These are phyloP conservation scores for Melanerpes aurifrons DNA, from an alignment of 2,113 vertebrate species.

Conservation along the genomic window DNA sequence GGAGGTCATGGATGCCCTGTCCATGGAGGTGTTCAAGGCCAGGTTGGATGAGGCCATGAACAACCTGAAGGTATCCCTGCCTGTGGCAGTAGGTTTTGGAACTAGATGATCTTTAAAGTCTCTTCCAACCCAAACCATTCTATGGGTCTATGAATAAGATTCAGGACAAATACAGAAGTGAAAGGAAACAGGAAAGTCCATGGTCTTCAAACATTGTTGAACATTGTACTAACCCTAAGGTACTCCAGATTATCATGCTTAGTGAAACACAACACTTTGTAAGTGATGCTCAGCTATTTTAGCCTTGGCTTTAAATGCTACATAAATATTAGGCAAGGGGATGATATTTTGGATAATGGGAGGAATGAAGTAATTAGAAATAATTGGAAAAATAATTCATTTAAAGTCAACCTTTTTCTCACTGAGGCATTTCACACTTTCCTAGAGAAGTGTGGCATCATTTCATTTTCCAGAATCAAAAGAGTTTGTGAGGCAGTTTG, in stretches of 20 bases:
- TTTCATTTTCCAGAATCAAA: background rate
- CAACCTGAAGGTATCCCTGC: too few species aligned
- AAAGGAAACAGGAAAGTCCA: accelerated
- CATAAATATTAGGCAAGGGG: background rate
- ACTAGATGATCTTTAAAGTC: too few species aligned
- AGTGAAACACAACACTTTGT: background rate
- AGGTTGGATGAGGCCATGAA: too few species aligned
- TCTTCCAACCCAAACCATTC: too few species aligned
- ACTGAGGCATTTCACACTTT: background rate
- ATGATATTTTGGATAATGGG: accelerated
- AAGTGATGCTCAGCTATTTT: background rate
- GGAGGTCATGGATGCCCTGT: too few species aligned
- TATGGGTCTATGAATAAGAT: background rate
- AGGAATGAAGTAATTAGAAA: background rate
- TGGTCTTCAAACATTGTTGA: background rate
- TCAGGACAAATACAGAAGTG: background rate
- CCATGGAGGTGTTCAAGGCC: too few species aligned
- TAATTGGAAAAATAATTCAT: background rate
- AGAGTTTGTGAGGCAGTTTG: background rate
- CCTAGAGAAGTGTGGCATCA: background rate
- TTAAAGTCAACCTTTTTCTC: background rate
- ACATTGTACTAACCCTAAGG: background rate
- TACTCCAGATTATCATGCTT: background rate
- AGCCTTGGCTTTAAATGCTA: background rate
- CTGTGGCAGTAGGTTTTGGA: too few species aligned